Percentiles rank a stretch among this genome's conserved stretches.
These are phyloP conservation scores for Aldrovandia affinis DNA, from an alignment of 2,797 vertebrate species.

Conservation along the genomic window DNA sequence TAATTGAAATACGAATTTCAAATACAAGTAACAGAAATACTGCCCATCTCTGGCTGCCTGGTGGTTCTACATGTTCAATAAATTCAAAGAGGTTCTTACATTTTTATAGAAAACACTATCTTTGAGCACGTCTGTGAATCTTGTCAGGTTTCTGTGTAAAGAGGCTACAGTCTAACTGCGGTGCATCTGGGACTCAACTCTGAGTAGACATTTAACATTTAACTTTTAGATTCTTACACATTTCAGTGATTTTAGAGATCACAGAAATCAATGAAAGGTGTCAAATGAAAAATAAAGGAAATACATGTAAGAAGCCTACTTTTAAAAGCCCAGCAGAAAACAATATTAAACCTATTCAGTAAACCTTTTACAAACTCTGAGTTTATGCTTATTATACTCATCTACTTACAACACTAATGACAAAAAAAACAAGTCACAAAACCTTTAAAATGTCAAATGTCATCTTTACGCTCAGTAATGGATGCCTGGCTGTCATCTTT, in stretches of 20 bases:
- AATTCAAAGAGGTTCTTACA: background rate
- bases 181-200: background rate
- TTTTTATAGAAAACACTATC: background rate
- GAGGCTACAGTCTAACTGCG: background rate
- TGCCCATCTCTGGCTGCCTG: background rate
- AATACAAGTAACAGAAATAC: too few relatives aligned
- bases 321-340: background rate
- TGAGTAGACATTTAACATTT: background rate
- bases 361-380: background rate
- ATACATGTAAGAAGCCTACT: too few relatives aligned
- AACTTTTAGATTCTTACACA: background rate
- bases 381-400: background rate
- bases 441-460: slow-evolving; percentile 1
- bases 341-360: background rate
- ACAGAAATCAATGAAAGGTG: background rate
- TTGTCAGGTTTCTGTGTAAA: background rate
- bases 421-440: background rate
- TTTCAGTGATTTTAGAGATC: background rate
- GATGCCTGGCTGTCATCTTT: background rate
- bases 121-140: background rate
- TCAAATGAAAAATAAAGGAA: background rate
- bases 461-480: background rate
- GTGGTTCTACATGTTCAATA: background rate
- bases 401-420: background rate
- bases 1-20: too few relatives aligned